Conservation (phyloP, 2,113 vertebrate genomes). For the Platysteira castanea region DNA sequence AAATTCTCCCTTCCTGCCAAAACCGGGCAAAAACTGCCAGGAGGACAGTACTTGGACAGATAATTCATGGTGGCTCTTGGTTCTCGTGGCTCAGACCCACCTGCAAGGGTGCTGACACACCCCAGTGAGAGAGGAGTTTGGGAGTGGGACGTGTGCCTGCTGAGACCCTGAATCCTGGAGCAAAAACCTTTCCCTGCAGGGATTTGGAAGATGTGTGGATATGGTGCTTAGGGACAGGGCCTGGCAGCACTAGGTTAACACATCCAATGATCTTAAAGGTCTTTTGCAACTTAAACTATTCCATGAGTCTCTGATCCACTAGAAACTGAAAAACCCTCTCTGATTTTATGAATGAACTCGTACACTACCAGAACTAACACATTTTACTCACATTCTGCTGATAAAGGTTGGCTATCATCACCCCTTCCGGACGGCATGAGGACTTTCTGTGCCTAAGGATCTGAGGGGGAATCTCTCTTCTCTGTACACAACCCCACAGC, state of each 20-base stretch:
- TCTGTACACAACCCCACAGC: not conserved
- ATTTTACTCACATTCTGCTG: not conserved
- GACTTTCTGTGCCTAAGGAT: not conserved
- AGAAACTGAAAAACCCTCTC: not conserved
- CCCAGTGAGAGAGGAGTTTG: no score
- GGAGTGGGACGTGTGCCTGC: not conserved
- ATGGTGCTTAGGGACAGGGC: not conserved
- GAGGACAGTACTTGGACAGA: not conserved
- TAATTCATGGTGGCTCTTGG: not conserved
- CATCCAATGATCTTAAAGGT: not conserved
- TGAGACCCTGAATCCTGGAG: not conserved
- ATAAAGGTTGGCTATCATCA: not conserved
- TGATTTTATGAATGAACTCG: not conserved
- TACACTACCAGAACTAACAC: not conserved
- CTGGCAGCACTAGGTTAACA: not conserved
- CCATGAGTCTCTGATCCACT: not conserved
- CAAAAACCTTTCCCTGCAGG: not conserved
- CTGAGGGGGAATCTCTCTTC: not conserved
- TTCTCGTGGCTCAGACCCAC: not conserved
- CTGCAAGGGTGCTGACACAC: rapidly evolving
- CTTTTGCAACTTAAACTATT: not conserved
- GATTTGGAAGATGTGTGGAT: not conserved
- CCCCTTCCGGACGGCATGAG: not conserved
- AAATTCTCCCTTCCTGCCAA: no score
- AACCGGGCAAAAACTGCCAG: not conserved